Conservation (phyloP, 1,140 invertebrate genomes). For the Micrasema minimum region DNA sequence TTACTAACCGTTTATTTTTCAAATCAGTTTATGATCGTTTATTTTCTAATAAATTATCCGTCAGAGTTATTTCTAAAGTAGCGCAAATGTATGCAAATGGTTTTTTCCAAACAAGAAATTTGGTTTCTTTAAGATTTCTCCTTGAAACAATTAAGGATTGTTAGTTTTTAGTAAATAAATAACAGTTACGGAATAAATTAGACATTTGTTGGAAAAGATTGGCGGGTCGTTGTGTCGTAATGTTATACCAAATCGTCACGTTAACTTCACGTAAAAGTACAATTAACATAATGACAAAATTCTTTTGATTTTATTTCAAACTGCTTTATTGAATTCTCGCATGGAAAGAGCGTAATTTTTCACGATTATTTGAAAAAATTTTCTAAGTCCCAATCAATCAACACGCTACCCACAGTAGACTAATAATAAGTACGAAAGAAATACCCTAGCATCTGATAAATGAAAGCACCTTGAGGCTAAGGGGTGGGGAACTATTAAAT, state of each 20-base stretch:
- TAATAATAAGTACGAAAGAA: slow-evolving; percentile 27
- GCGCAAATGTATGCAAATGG: no score
- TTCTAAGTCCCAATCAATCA: slow-evolving; percentile 21
- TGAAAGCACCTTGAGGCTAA: not conserved
- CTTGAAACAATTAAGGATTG: no score
- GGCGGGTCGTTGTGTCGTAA: slow-evolving; percentile 10
- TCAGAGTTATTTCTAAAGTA: no score
- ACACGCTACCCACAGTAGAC: slow-evolving; percentile 4
- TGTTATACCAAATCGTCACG: slow-evolving; percentile 18
- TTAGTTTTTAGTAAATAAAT: no score
- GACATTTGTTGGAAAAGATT: not conserved
- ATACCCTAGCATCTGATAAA: slow-evolving; percentile 22
- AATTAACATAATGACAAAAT: slow-evolving; percentile 24
- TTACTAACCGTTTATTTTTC: no score
- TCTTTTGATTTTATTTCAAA: slow-evolving; percentile 24
- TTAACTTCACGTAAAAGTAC: slow-evolving; percentile 5
- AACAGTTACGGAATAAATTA: no score
- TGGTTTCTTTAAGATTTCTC: no score
- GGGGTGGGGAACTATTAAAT: slow-evolving; percentile 27
- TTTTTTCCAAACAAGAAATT: no score
- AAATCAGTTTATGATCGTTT: no score
- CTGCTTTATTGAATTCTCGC: slow-evolving; percentile 23
- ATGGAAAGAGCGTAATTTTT: slow-evolving; percentile 12
- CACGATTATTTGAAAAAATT: slow-evolving; percentile 6
- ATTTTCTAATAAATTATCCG: no score